Percentiles rank a stretch among this genome's conserved stretches.
Evolutionary conservation across 2,113 vertebrate species (phyloP).

Genomic region (Lycaon pictus): DNA sequence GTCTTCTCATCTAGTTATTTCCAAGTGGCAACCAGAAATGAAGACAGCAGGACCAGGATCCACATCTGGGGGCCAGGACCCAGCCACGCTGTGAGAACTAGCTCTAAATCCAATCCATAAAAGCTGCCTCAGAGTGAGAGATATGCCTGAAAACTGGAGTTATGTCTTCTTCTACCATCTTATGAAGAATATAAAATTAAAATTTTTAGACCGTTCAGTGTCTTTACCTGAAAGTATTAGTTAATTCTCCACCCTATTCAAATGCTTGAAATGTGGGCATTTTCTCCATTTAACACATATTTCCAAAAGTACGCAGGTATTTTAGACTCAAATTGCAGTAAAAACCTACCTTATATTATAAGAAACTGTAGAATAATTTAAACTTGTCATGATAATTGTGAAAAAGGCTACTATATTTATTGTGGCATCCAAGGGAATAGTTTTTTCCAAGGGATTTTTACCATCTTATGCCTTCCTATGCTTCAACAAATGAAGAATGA

Average conservation of each 20-base stretch:
- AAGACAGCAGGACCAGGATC: neutral
- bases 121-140: neutral
- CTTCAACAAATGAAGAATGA: slow-evolving; percentile 37
- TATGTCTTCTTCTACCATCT: neutral
- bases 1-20: neutral
- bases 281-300: slow-evolving; percentile 40
- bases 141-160: neutral
- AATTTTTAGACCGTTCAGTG: neutral
- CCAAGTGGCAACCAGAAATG: neutral
- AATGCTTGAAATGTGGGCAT: slow-evolving; percentile 3
- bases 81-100: neutral
- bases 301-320: slow-evolving; percentile 24
- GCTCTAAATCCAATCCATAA: neutral
- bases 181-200: slow-evolving; percentile 40
- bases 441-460: slow-evolving; percentile 26
- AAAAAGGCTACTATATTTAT: slow-evolving; percentile 31
- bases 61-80: neutral
- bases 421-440: neutral
- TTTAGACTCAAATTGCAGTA: slow-evolving; percentile 10
- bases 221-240: slow-evolving; percentile 42
- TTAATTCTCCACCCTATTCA: slow-evolving; percentile 10
- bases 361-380: slow-evolving; percentile 18
- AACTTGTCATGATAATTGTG: slow-evolving; percentile 43
- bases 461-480: neutral
- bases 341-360: neutral